These are phyloP conservation scores for Beris morrisii DNA, from an alignment of 2,888 invertebrate genomes.

Conservation along the genomic window DNA sequence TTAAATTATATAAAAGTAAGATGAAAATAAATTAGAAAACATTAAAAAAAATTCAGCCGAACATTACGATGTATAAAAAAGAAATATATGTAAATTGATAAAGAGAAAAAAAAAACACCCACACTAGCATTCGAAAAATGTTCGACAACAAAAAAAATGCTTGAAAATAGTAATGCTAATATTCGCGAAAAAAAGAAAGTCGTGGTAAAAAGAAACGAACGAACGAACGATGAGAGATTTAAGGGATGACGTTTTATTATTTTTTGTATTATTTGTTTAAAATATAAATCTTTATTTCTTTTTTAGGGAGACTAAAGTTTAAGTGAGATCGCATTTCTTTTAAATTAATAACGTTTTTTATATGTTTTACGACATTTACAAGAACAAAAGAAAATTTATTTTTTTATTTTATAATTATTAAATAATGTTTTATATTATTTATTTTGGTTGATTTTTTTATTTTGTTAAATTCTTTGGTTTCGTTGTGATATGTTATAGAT, in stretches of 20 bases:
- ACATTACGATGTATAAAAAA: background rate
- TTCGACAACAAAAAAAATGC: too few species aligned
- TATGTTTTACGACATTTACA: constrained; percentile 13
- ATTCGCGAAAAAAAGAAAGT: too few species aligned
- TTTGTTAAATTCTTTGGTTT: too few species aligned
- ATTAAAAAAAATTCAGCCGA: background rate
- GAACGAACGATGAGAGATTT: too few species aligned
- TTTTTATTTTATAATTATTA: constrained; percentile 21
- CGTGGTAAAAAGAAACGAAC: too few species aligned
- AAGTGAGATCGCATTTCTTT: constrained; percentile 5
- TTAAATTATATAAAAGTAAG: constrained; percentile 2
- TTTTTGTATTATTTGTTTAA: constrained; percentile 16
- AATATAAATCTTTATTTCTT: constrained; percentile 7
- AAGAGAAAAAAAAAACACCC: too few species aligned
- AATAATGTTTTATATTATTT: constrained; percentile 2
- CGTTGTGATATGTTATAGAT: too few species aligned
- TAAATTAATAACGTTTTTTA: constrained; percentile 7
- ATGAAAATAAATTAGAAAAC: constrained; percentile 3
- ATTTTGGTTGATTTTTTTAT: too few species aligned
- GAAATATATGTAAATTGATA: background rate
- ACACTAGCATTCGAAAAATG: too few species aligned
- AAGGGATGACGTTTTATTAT: background rate
- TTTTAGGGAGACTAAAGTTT: constrained; percentile 14
- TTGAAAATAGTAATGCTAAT: too few species aligned
- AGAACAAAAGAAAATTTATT: constrained; percentile 7